Conservation (phyloP, 2,888 invertebrate genomes). For the Euplexia lucipara region DNA sequence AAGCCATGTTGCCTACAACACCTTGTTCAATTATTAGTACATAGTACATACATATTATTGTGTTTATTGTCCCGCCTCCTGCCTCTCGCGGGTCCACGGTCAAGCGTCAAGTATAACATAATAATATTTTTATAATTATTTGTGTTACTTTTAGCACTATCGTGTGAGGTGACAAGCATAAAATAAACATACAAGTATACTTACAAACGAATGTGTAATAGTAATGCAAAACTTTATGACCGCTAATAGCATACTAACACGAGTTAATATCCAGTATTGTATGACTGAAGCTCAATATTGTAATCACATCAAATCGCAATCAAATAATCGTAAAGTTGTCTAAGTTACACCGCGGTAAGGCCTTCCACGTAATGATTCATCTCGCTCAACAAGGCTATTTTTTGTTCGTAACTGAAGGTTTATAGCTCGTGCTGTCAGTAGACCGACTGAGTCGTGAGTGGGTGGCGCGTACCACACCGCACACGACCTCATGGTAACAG, state of each 20-base stretch:
- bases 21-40: slow-evolving; percentile 1
- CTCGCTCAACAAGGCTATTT: slow-evolving; percentile 13
- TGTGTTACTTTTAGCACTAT: slow-evolving; percentile 40
- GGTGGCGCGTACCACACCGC: neutral
- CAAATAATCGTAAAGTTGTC: neutral
- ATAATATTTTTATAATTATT: slow-evolving; percentile 2
- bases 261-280: neutral
- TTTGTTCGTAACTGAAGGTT: slow-evolving; percentile 21
- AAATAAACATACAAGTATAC: slow-evolving; percentile 20
- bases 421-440: slow-evolving; percentile 17
- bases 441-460: neutral
- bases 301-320: slow-evolving; percentile 1
- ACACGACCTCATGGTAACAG: too few species aligned
- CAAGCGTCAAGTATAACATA: neutral
- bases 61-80: neutral
- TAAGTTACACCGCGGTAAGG: neutral
- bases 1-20: slow-evolving; percentile 9
- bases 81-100: too few species aligned
- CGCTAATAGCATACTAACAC: neutral
- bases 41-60: neutral
- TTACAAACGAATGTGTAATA: slow-evolving; percentile 12
- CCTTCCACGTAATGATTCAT: slow-evolving; percentile 25
- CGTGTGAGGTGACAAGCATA: slow-evolving; percentile 24
- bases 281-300: slow-evolving; percentile 2
- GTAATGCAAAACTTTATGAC: slow-evolving; percentile 10